Evolutionary conservation across 2,113 vertebrate species (phyloP), one percentile per base, ranked within the genome.

Genomic region (Theristicus caerulescens): DNA sequence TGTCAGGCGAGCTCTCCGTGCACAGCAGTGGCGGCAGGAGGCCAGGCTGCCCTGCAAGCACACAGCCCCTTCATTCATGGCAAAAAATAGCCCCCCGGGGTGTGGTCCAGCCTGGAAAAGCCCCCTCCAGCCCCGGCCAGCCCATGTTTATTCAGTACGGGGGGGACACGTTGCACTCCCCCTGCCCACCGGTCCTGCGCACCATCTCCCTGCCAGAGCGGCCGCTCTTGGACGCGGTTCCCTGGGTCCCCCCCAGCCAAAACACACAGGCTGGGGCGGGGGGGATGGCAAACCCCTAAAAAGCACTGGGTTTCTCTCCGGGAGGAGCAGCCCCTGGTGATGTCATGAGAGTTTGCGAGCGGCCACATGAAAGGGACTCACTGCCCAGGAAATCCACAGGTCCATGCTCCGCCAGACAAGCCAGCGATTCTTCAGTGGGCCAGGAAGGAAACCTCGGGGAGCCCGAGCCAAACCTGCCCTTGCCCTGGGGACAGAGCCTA

Each of bases 11-110:
- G 70, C 77, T 94, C 86, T 85, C 87, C 3, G 0, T 11, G 46
- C 61, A 38, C 92, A 73, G 94, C 76, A 79, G 86, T 10, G 0
- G 57, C 9, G 15, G 92, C 92, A 93, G 78, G 94, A 88, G 84
- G 92, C 93, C 90, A 87, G 84, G 90, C 84, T 92, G 94, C 52
- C 69, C 77, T 78, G 80, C 2, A 6, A 96, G 89, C 58, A 93
- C 90, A 97, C 96, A 97, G 95, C 95, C 66, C 84, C 71, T 90
- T 94, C 96, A 97, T 96, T 97, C 97, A 97, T 88, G 54, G 91
- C 92, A 95, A 96, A 95, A 97, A 95, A 95, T 94, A 96, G 94
- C 85, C 94, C 93, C 86, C 94, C n/a, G 18, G 96, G 97, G 95
- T 96, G 97, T 95, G 97, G 95, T 84, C 66, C 93, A 61, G 80